phyloP scores from a whole-genome alignment of 1,140 invertebrate species.

The Eulimnadia texana region DNA sequence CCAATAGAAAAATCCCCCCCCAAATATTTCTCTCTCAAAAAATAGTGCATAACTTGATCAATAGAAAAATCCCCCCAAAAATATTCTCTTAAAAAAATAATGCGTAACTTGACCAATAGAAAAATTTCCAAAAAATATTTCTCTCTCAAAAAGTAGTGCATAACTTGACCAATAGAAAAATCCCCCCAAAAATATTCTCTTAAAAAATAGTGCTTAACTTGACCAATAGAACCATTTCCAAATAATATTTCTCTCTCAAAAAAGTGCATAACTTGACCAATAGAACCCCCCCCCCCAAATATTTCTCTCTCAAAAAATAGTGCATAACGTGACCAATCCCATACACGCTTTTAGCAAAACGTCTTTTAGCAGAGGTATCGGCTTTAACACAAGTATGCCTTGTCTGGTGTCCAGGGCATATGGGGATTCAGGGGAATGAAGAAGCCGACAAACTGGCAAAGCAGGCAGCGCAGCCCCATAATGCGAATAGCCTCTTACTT shows the following conservation, averaged over 20 bases:
- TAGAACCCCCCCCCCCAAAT: background rate
- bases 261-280: constrained; percentile 5
- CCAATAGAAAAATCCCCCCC: too few species aligned
- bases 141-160: too few species aligned
- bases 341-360: too few species aligned
- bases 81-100: background rate
- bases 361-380: too few species aligned
- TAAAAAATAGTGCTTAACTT: background rate
- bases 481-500: too few species aligned
- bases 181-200: background rate
- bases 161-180: background rate
- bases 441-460: too few species aligned
- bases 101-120: background rate
- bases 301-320: too few species aligned
- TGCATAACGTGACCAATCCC: too few species aligned
- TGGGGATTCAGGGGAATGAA: too few species aligned
- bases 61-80: background rate
- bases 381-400: too few species aligned
- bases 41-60: background rate
- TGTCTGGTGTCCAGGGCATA: too few species aligned
- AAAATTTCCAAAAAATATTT: background rate
- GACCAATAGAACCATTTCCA: background rate
- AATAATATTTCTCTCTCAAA: background rate
- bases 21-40: background rate
- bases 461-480: too few species aligned